A percentile compares a stretch with the other conserved stretches of the same genome.
Conservation (phyloP, 1,140 invertebrate species). For the Diploscapter pachys region DNA sequence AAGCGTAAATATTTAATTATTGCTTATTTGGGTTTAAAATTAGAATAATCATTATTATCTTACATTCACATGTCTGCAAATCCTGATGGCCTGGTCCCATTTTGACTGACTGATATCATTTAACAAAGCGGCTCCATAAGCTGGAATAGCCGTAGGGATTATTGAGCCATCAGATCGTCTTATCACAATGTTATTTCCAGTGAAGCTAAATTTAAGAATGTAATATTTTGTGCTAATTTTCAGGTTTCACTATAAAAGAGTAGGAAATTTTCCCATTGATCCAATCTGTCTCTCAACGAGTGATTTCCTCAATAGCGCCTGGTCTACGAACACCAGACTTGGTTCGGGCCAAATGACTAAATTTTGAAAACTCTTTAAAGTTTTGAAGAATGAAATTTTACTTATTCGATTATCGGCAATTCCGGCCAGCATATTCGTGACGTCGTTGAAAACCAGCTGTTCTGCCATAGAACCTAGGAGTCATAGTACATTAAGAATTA, state of each 20-base stretch:
- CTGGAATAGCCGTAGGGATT: slow-evolving; percentile 68
- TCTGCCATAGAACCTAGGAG: slow-evolving; percentile 72
- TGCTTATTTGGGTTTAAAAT: background rate
- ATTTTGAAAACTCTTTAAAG: background rate
- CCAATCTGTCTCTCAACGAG: slow-evolving; percentile 64
- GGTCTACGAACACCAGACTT: slow-evolving; percentile 72
- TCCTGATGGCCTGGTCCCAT: slow-evolving; percentile 74
- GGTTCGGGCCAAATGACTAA: slow-evolving; percentile 79
- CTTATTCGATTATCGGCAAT: slow-evolving; percentile 69
- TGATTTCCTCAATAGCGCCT: slow-evolving; percentile 69
- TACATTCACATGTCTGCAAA: slow-evolving; percentile 76
- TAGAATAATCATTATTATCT: slow-evolving; percentile 26
- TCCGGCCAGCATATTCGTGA: slow-evolving; percentile 77
- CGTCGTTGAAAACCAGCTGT: slow-evolving; percentile 76
- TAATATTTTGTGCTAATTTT: slow-evolving; percentile 47
- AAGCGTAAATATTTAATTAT: slow-evolving; percentile 2
- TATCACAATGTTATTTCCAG: slow-evolving; percentile 74
- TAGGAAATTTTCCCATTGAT: slow-evolving; percentile 48
- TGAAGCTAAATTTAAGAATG: slow-evolving; percentile 71
- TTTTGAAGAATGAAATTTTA: slow-evolving; percentile 63
- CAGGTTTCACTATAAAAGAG: slow-evolving; percentile 39
- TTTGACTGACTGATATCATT: slow-evolving; percentile 67
- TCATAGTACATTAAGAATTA: background rate
- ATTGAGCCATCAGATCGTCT: slow-evolving; percentile 71
- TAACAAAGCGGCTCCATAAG: slow-evolving; percentile 70